Base-by-base conservation (phyloP, 2,888 invertebrate genomes). In the Drosophila niveifrons region DNA sequence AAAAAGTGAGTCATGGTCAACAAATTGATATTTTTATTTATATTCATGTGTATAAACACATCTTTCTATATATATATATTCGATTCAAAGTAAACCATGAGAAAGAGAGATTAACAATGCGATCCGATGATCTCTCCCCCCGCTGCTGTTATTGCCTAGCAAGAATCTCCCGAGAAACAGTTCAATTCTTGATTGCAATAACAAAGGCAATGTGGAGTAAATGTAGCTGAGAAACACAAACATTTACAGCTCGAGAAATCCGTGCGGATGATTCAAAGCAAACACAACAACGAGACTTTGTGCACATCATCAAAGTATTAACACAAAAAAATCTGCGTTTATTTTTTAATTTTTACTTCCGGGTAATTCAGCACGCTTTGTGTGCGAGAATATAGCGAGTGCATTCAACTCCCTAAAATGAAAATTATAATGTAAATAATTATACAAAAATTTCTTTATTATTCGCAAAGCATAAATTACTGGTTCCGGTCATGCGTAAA, bases 1-100 rank as follows among this genome's bases (percentile, higher is more conserved):
- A 51, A 53, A 68, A 81, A 51, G 58, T 81, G 81, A 81, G 81
- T 79, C 81, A 81, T 62, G 78, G 78, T 67, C 78, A 74, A 58
- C 51, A 57, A 18, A 62, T 61, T 57, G 59, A 58, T 47, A 73
- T 23, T 18, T 18, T 46, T 44, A 73, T 23, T 18, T 13, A 56
- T 44, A 46, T 46, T 10, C 28, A 47, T 18, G 39, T 65, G 62
- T 52, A 64, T 50, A 63, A 46, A 47, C 34, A 1, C 36, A 36
- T 36, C 36, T 28, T 2, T 36, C 9, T 44, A 18, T 8, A 36
- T n/a, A 68, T 55, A 13, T 56, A 41, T 51, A n/a, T 39, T 46
- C 23, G 1, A 62, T 52, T 34, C n/a, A 15, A 61, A 36, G 52
- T 57, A 18, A 47, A 13, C 43, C 41, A 59, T 41, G 31, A 44